phyloP scores from a whole-genome alignment of 23 tunicate genomes.

The Trididemnum clinides region DNA sequence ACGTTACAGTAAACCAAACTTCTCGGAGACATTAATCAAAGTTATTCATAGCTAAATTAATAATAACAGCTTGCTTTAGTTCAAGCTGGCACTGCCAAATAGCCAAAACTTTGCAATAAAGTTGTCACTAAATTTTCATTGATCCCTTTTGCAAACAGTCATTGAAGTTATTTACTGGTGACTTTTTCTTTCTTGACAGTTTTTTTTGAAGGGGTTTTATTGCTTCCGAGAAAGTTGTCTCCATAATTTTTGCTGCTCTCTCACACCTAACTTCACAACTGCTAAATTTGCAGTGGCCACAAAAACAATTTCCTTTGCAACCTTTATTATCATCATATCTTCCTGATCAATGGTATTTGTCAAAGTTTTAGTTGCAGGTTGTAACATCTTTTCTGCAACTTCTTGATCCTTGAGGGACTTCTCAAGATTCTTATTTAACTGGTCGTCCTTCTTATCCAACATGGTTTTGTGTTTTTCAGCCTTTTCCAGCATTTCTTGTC shows the following conservation, averaged over 20 bases:
- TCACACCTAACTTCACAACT: background rate
- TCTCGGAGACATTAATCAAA: no score
- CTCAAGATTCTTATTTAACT: background rate
- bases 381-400: background rate
- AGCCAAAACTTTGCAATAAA: no score
- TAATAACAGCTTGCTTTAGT: no score
- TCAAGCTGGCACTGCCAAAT: no score
- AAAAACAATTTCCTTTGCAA: background rate
- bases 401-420: background rate
- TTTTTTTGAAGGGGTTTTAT: background rate
- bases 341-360: background rate
- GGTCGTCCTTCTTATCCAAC: background rate
- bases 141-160: no score
- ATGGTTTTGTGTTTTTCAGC: background rate
- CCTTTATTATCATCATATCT: background rate
- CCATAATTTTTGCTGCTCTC: background rate
- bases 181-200: no score
- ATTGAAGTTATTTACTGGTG: no score
- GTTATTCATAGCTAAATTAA: no score
- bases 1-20: no score
- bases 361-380: background rate
- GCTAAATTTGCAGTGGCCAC: background rate
- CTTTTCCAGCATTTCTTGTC: constrained; percentile 7
- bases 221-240: background rate
- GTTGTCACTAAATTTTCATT: no score